Percentiles rank a stretch among this genome's conserved stretches.
These are phyloP conservation scores for Castor canadensis DNA, from an alignment of 2,113 vertebrate genomes.

Conservation along the genomic window DNA sequence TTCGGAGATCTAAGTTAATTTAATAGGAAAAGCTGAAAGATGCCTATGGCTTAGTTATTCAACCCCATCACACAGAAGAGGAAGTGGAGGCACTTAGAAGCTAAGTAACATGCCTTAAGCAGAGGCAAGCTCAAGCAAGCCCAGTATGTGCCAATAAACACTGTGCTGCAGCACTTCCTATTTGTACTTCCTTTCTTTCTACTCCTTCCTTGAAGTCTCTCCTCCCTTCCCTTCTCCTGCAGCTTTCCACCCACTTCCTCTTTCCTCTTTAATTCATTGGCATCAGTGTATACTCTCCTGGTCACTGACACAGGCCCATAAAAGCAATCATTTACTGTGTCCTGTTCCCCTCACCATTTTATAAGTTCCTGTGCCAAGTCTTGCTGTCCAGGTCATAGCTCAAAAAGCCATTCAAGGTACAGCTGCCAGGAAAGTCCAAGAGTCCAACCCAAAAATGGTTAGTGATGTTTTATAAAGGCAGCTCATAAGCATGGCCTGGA, in stretches of 20 bases:
- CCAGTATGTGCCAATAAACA: accelerated
- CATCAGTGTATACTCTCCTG: too few relatives aligned
- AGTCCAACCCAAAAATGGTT: not conserved
- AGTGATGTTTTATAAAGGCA: not conserved
- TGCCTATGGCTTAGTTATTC: not conserved
- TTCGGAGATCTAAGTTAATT: not conserved
- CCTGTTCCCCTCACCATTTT: not conserved
- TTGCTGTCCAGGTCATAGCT: not conserved
- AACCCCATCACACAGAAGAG: not conserved
- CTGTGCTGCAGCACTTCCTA: too few relatives aligned
- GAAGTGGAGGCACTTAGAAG: not conserved
- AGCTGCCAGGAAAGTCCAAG: not conserved
- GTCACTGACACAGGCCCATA: not conserved
- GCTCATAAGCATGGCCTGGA: not conserved
- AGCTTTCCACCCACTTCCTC: not conserved
- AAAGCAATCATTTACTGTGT: not conserved
- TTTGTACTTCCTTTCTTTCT: not conserved
- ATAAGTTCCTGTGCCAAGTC: not conserved
- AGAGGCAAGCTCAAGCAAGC: not conserved
- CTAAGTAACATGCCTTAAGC: not conserved
- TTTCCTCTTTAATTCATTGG: not conserved
- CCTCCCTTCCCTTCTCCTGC: not conserved
- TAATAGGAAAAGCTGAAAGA: not conserved
- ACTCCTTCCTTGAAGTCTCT: not conserved
- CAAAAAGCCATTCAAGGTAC: not conserved